Conservation (phyloP, 2,113 vertebrate species). For the western clawed frog (Xenopus tropicalis) region UCB_Xtro_10.0 CM004451.2:40995001-40995500, state of each 20-base stretch:
- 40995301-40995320: conserved; percentile 36
- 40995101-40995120: too few relatives aligned
- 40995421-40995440: conserved; percentile 7
- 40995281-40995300: conserved; percentile 40
- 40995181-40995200: too few relatives aligned
- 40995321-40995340: conserved; percentile 2
- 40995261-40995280: conserved; percentile 11
- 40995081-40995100: too few relatives aligned
- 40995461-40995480: conserved; percentile 39
- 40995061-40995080: too few relatives aligned
- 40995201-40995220: too few relatives aligned
- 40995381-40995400: conserved; percentile 44
- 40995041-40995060: too few relatives aligned
- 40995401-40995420: conserved; percentile 1
- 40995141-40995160: too few relatives aligned
- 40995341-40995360: conserved; percentile 41
- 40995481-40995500: conserved; percentile 39
- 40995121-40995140: too few relatives aligned
- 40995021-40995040: too few relatives aligned
- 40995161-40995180: too few relatives aligned
- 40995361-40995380: conserved; percentile 25
- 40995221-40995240: too few relatives aligned
- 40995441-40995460: conserved; percentile 30
- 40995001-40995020: too few relatives aligned
- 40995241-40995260: conserved; percentile 14